Evolutionary conservation across 2,888 invertebrate genomes (phyloP), one percentile per base, ranked within the genome.

Genomic region (Hirtodrosophila duncani): DNA sequence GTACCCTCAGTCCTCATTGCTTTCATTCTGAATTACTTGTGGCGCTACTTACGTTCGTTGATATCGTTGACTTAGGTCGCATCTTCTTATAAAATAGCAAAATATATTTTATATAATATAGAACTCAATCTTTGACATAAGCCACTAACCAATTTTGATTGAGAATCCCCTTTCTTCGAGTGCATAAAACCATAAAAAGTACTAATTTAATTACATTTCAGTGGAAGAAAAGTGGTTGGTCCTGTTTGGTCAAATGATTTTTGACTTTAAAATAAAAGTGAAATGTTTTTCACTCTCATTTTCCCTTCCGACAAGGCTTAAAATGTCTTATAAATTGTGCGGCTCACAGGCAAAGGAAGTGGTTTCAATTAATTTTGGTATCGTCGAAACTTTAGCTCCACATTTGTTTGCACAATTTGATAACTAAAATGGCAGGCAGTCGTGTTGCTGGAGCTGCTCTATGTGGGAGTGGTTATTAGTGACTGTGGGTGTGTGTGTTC

Each of bases 361-460:
- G 29, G 53, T 36, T 78, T 61, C 72, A 78, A 74, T 72, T 72
- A 72, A 78, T 78, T 70, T 70, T 13, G 50, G 48, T 34, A 62
- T 44, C n/a, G n/a, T n/a, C n/a, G n/a, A 70, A 74, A 67, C 59
- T 66, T 61, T 52, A 11, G 33, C 10, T 30, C 18, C 11, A 50
- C 48, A 49, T 49, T 62, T 77, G 72, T 72, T 72, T 72, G 67
- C 60, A 52, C 74, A 77, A 53, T 58, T 64, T 61, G 69, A 67
- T 61, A 64, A 45, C 52, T 51, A 38, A 45, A 56, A 39, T 62
- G 41, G 44, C 33, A 50, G 52, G 29, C 49, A 27, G 42, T 46
- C 1, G 36, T 24, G 17, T 10, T 29, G 27, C 36, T 23, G 10
- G 17, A 6, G 14, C 3, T 30, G 13, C 17, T 20, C 11, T 16